phyloP scores from a whole-genome alignment of 2,113 vertebrate species.

The Colossoma macropomum region DNA sequence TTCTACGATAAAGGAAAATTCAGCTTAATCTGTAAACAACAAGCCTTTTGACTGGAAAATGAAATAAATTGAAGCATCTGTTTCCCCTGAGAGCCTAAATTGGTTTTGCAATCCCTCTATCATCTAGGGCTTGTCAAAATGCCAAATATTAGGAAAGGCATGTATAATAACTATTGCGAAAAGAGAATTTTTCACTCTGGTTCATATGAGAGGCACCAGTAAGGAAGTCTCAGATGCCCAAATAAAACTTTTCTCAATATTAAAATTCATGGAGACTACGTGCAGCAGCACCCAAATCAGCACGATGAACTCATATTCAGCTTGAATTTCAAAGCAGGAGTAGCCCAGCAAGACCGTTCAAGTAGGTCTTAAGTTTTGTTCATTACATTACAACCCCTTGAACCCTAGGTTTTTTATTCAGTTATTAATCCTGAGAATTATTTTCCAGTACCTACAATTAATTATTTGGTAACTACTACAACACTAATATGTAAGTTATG shows the following conservation, averaged over 20 bases:
- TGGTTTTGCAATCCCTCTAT: neutral
- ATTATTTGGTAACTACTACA: too few relatives aligned
- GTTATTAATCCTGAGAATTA: neutral
- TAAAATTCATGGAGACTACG: neutral
- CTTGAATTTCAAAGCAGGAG: neutral
- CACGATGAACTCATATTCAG: neutral
- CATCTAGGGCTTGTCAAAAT: neutral
- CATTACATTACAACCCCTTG: neutral
- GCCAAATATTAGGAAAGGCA: neutral
- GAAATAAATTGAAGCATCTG: neutral
- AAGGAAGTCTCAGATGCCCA: neutral
- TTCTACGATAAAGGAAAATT: neutral
- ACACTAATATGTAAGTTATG: too few relatives aligned
- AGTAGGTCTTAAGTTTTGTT: neutral
- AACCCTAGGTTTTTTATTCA: neutral
- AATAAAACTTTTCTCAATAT: constrained; percentile 9
- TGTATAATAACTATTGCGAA: neutral
- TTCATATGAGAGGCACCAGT: neutral
- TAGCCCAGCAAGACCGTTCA: neutral
- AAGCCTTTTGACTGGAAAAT: neutral
- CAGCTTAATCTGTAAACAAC: neutral
- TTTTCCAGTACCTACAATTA: too few relatives aligned
- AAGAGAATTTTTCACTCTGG: neutral
- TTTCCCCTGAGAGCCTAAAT: neutral
- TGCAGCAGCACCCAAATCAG: neutral